Conservation (phyloP, 2,888 invertebrate genomes). For the Rhamnusium bicolor region DNA sequence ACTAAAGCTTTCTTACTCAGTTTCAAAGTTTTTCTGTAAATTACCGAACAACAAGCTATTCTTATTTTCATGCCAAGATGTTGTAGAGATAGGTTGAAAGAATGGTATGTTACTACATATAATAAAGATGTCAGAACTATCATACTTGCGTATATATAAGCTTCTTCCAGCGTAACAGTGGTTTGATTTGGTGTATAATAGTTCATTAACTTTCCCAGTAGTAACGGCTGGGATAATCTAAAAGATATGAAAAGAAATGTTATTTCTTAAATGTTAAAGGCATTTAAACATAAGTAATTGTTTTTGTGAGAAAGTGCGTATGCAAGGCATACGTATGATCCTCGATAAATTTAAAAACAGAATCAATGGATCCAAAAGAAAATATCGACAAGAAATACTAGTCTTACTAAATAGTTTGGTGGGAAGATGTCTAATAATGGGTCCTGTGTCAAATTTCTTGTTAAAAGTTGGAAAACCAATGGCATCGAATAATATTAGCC, state of each 20-base stretch:
- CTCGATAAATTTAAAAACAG: too few relatives aligned
- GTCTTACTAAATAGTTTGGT: too few relatives aligned
- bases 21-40: constrained; percentile 80
- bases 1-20: constrained; percentile 88
- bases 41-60: constrained; percentile 76
- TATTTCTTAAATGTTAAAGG: neutral
- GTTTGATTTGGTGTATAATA: constrained; percentile 57
- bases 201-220: constrained; percentile 59
- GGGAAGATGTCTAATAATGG: too few relatives aligned
- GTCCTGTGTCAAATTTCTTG: too few relatives aligned
- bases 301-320: too few relatives aligned
- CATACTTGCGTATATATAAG: constrained; percentile 56
- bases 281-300: too few relatives aligned
- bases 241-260: constrained; percentile 29
- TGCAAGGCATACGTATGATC: too few relatives aligned
- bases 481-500: too few relatives aligned
- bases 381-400: too few relatives aligned
- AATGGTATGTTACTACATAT: constrained; percentile 79
- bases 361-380: too few relatives aligned
- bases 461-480: too few relatives aligned
- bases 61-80: constrained; percentile 87
- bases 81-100: constrained; percentile 89
- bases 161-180: constrained; percentile 49
- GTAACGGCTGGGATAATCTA: constrained; percentile 61
- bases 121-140: constrained; percentile 70